Evolutionary conservation across 2,113 vertebrate species (phyloP).

Genomic region (Sclerurus mexicanus): DNA sequence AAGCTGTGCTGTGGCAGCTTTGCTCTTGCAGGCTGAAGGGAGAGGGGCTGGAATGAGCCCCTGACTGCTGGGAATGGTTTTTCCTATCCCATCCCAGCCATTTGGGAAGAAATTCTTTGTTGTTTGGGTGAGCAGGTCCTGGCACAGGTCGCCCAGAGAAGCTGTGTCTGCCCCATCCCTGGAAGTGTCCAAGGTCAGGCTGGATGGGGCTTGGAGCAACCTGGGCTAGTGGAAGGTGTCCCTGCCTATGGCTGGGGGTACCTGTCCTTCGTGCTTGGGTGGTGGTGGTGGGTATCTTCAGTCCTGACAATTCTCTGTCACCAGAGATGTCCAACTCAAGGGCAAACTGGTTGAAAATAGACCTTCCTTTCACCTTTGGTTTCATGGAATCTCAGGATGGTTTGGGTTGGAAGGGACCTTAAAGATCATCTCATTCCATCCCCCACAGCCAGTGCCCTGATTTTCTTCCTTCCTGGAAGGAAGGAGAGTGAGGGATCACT

Average conservation of each 20-base stretch:
- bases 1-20: not conserved
- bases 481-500: not conserved
- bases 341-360: not conserved
- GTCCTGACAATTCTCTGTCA: not conserved
- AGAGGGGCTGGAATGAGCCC: not conserved
- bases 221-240: not conserved
- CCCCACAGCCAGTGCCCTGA: not conserved
- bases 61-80: not conserved
- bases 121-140: rapidly evolving
- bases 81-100: not conserved
- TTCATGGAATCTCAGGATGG: not conserved
- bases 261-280: not conserved
- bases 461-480: not conserved
- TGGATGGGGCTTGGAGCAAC: not conserved
- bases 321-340: not conserved
- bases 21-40: not conserved
- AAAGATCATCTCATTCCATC: not conserved
- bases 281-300: not conserved
- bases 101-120: not conserved
- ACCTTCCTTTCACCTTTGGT: not conserved
- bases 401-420: not conserved
- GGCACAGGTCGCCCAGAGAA: not conserved
- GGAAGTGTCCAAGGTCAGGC: not conserved
- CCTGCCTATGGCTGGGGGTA: not conserved
- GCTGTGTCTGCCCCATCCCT: not conserved